Conservation (phyloP, 2,888 invertebrate species). For the Theristus sp. region DNA sequence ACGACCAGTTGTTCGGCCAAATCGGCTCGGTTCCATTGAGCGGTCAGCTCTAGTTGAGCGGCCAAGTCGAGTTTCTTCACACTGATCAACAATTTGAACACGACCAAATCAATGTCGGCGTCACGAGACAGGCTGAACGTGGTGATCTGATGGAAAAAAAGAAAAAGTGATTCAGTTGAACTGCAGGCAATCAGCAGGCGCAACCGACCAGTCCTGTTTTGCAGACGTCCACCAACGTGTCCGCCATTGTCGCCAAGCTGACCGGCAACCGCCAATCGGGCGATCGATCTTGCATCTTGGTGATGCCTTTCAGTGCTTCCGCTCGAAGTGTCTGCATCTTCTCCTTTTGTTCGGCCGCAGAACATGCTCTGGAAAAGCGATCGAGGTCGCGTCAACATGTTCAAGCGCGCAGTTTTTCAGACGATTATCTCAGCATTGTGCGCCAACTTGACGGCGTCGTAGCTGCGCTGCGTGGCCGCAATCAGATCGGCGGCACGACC, state of each 20-base stretch:
- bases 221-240: neutral
- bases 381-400: too few species aligned
- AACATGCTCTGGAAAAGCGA: too few species aligned
- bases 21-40: neutral
- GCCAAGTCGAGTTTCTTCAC: neutral
- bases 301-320: too few species aligned
- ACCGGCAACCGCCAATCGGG: neutral
- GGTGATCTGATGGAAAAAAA: neutral
- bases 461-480: slow-evolving; percentile 20
- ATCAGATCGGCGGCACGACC: slow-evolving; percentile 33
- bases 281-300: neutral
- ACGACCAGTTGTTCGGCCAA: neutral
- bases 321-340: too few species aligned
- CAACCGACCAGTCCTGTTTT: neutral
- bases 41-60: neutral
- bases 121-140: neutral
- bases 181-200: neutral
- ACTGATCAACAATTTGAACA: neutral
- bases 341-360: too few species aligned
- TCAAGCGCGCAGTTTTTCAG: too few species aligned
- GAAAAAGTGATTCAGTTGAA: neutral
- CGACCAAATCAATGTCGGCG: neutral
- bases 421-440: too few species aligned
- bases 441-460: slow-evolving; percentile 9
- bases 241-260: neutral